Base-by-base conservation (phyloP, 1,140 invertebrate genomes). In the Lepidurus packardi region DNA sequence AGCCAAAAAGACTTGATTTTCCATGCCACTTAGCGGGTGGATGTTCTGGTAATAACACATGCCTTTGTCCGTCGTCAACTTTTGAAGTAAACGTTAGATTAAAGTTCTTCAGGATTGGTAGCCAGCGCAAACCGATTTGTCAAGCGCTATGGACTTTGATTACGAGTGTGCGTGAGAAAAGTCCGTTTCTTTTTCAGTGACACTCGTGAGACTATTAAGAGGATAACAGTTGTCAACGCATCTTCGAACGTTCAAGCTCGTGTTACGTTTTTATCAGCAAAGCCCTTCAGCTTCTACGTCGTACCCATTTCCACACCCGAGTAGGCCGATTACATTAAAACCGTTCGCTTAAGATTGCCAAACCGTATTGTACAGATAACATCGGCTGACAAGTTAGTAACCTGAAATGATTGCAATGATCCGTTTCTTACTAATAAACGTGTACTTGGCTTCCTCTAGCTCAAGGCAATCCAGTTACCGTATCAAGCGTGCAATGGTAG, bases 211-310 rank as follows among this genome's bases (percentile, higher is more conserved):
- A 16, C 4, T n/a, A 65, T 16, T 21, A 13, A 11, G 21, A 65
- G 21, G 21, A 13, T 65, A 21, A 65, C 8, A 21, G 53, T n/a
- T 65, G 53, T 65, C 53, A 13, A 13, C 53, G 53, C n/a, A n/a
- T 65, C 21, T n/a, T 21, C 53, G n/a, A 65, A 65, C 13, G 16
- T 16, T 21, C 16, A 16, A 65, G 16, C 53, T 65, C 53, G 21
- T 65, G 53, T 65, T 65, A 65, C 53, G 6, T 13, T 65, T 65
- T 65, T 65, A 65, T 65, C 53, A 65, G 53, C 53, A 16, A n/a
- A 65, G 53, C 53, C n/a, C 53, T n/a, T n/a, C 16, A 65, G 16
- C 16, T 21, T 11, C 16, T 13, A 65, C 16, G 13, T 21, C 53
- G 53, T 65, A 47, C 53, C 13, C 13, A 9, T 21, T 13, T 65